phyloP scores from a whole-genome alignment of 2,888 invertebrate genomes.

The Sinhomidia bicolor region DNA sequence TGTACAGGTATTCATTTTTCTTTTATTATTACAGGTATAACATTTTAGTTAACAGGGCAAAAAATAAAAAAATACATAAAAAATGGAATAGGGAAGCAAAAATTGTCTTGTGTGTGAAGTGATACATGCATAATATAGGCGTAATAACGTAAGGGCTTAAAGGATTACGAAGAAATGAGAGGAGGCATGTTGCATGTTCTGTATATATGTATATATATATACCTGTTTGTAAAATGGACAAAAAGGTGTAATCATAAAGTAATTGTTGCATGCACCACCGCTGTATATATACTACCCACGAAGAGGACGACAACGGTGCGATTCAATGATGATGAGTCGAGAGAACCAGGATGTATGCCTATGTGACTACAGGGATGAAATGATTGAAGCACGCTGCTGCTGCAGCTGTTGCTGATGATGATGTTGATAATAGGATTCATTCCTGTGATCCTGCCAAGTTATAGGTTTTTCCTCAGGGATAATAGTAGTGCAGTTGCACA shows the following conservation, averaged over 20 bases:
- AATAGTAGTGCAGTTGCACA: background rate
- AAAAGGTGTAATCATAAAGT: slow-evolving; percentile 35
- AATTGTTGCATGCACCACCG: slow-evolving; percentile 33
- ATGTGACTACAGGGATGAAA: slow-evolving; percentile 26
- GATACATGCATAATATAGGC: slow-evolving; percentile 27
- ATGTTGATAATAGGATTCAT: background rate
- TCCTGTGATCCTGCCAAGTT: slow-evolving; percentile 40
- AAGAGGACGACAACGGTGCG: background rate
- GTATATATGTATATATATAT: background rate
- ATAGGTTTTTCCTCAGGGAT: slow-evolving; percentile 15
- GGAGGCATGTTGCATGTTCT: background rate
- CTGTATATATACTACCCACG: slow-evolving; percentile 41
- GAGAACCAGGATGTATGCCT: slow-evolving; percentile 61
- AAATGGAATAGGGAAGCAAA: slow-evolving; percentile 59
- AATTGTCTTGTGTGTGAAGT: slow-evolving; percentile 39
- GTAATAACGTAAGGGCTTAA: background rate
- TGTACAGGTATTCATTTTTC: slow-evolving; percentile 22
- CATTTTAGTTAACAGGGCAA: slow-evolving; percentile 61
- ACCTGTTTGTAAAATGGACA: slow-evolving; percentile 4
- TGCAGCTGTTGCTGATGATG: background rate
- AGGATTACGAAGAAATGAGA: background rate
- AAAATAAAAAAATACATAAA: slow-evolving; percentile 23
- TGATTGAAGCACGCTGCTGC: background rate
- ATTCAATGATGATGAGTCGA: background rate
- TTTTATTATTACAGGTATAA: slow-evolving; percentile 19